Percentiles rank a stretch among this genome's conserved stretches.
Evolutionary conservation across 2,113 vertebrate species (phyloP).

Genomic region (Leucopsar rothschildi): DNA sequence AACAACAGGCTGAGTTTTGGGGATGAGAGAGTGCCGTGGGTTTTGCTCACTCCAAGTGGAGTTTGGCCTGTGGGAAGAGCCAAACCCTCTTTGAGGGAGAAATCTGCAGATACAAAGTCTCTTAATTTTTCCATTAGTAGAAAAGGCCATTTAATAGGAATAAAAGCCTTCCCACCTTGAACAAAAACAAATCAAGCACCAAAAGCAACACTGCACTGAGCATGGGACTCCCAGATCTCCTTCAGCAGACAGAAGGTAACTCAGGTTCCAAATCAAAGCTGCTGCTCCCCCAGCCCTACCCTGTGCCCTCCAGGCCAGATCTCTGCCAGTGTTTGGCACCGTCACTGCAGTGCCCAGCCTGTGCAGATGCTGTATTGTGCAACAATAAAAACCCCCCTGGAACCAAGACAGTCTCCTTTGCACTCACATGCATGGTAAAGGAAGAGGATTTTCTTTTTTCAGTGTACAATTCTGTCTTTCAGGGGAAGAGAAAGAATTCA

Average conservation of each 20-base stretch:
- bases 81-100: neutral
- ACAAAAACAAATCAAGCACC: neutral
- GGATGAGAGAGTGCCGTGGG: fast-evolving
- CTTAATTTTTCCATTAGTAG: neutral
- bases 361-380: neutral
- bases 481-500: neutral
- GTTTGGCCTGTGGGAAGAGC: neutral
- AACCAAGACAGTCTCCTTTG: neutral
- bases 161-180: neutral
- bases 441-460: neutral
- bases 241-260: neutral
- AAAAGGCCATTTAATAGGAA: neutral
- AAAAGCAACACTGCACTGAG: neutral
- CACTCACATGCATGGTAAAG: neutral
- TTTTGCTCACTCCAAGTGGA: neutral
- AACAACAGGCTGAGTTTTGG: neutral
- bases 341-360: neutral
- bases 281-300: neutral
- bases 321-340: neutral
- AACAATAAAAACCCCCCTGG: neutral
- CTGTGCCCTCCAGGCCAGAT: neutral
- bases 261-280: neutral
- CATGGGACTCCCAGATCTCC: neutral
- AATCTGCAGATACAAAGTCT: neutral
- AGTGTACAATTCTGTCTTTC: neutral